Conservation (phyloP, 37 sponge, comb jelly and placozoan genomes). For the Crambe crambe region DNA sequence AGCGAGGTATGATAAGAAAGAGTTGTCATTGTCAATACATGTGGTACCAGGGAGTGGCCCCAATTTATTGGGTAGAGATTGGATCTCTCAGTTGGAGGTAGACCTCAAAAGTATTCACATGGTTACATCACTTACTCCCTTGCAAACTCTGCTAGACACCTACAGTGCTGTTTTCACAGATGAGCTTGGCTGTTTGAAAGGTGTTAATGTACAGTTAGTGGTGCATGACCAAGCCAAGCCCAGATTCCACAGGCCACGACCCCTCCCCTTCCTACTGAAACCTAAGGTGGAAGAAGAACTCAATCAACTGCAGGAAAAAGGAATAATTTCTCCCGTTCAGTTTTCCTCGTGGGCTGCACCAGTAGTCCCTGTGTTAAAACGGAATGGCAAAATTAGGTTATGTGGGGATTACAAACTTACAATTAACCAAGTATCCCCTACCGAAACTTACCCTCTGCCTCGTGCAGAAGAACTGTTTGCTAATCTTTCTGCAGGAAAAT, state of each 20-base stretch:
- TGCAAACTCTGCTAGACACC: background rate
- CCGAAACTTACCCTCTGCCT: background rate
- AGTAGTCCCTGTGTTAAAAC: background rate
- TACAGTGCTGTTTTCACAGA: background rate
- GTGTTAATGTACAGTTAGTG: background rate
- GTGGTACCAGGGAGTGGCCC: constrained; percentile 39
- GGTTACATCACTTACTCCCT: background rate
- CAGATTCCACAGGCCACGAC: background rate
- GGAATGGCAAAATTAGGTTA: background rate
- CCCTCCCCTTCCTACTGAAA: background rate
- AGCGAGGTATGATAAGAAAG: too few species aligned
- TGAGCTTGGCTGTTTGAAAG: background rate
- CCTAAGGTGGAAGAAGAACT: background rate
- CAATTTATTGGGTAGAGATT: constrained; percentile 37
- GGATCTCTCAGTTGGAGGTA: background rate
- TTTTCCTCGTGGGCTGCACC: background rate
- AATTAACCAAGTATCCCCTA: background rate
- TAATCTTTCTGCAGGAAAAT: background rate
- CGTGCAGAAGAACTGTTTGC: background rate
- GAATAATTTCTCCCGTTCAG: background rate
- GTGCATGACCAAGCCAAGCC: background rate
- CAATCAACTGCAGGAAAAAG: background rate
- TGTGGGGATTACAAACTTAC: constrained; percentile 2
- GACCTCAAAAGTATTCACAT: background rate
- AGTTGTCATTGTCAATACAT: too few species aligned